Evolutionary conservation across 2,113 vertebrate genomes (phyloP).

Genomic region (Neomonachus schauinslandi): DNA sequence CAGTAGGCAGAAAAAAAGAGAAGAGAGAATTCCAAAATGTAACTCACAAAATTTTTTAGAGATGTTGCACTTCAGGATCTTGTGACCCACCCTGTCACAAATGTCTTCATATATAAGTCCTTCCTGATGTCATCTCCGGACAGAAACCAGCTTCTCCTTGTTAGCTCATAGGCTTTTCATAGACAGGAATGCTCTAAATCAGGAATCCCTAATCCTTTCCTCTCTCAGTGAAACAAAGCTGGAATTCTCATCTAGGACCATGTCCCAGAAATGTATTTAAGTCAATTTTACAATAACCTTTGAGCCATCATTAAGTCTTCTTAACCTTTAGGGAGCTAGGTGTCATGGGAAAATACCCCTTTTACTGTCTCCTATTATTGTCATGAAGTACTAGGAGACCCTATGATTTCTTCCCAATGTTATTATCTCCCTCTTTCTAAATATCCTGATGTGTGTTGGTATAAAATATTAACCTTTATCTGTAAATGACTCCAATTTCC

Average conservation of each 20-base stretch:
- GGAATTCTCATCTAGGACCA: neutral
- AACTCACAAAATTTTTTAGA: neutral
- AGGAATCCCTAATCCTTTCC: neutral
- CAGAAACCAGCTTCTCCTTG: neutral
- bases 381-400: neutral
- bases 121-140: neutral
- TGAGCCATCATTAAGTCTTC: constrained; percentile 28
- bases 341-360: neutral
- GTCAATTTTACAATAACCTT: neutral
- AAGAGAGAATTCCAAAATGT: neutral
- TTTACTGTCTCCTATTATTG: neutral
- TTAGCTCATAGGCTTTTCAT: neutral
- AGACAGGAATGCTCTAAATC: constrained; percentile 30
- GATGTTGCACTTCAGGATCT: neutral
- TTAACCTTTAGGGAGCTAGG: constrained; percentile 22
- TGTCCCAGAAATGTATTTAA: constrained; percentile 28
- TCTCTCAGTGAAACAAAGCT: constrained; percentile 37
- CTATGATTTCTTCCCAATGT: neutral
- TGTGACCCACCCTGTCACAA: neutral
- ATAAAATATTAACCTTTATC: neutral
- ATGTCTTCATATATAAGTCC: neutral
- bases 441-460: neutral
- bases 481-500: neutral
- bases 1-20: neutral
- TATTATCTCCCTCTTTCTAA: neutral